Percentiles rank a stretch among this genome's conserved stretches.
phyloP scores from a whole-genome alignment of 2,113 vertebrate genomes.

The Menura novaehollandiae region DNA sequence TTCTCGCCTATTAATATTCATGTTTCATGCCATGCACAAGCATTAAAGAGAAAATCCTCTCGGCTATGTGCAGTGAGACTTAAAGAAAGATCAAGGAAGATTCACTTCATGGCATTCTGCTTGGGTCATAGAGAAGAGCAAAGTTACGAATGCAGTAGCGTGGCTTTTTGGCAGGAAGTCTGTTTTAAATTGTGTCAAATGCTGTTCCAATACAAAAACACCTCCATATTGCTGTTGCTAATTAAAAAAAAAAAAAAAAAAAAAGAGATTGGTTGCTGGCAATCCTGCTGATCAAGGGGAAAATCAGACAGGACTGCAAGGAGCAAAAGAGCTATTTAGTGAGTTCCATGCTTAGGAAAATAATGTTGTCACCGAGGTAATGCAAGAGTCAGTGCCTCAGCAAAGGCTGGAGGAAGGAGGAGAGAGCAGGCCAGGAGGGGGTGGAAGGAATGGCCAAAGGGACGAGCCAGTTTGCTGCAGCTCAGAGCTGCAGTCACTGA shows the following conservation, averaged over 20 bases:
- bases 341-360: neutral
- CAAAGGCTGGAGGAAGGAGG: neutral
- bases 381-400: neutral
- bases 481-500: neutral
- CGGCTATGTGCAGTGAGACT: neutral
- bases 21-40: neutral
- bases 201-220: neutral
- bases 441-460: neutral
- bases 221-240: neutral
- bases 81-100: neutral
- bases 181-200: neutral
- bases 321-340: neutral
- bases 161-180: neutral
- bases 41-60: conserved; percentile 13
- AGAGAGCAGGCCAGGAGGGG: neutral
- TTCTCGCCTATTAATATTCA: neutral
- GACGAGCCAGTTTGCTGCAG: neutral
- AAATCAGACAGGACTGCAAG: neutral
- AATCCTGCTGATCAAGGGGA: neutral
- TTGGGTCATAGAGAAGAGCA: neutral
- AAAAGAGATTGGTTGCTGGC: neutral
- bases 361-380: neutral
- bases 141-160: neutral
- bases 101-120: neutral
- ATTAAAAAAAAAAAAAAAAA: neutral